These are phyloP conservation scores for Iguana delicatissima DNA, from an alignment of 2,797 vertebrate genomes.

Conservation along the genomic window DNA sequence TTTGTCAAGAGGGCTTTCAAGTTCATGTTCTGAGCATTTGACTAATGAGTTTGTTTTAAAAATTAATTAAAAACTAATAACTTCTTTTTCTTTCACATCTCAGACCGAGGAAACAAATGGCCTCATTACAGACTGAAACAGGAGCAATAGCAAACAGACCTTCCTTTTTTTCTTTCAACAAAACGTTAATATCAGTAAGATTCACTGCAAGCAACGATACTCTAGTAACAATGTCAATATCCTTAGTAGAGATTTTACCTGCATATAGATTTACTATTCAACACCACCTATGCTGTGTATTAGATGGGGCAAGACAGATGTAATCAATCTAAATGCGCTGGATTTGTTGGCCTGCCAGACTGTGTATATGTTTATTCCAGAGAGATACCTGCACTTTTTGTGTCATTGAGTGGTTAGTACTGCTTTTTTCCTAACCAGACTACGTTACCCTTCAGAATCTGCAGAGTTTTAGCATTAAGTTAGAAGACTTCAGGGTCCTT, in stretches of 20 bases:
- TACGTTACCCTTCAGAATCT: background rate
- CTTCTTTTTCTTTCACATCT: constrained; percentile 13
- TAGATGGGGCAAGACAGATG: background rate
- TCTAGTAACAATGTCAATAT: background rate
- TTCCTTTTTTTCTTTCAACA: background rate
- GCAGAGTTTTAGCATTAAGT: background rate
- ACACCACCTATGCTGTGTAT: background rate
- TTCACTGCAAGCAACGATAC: background rate
- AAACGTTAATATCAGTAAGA: constrained; percentile 15
- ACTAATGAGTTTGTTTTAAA: constrained; percentile 45
- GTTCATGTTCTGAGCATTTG: constrained; percentile 33
- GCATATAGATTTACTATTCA: background rate
- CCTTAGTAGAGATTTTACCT: background rate
- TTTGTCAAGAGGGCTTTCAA: constrained; percentile 5
- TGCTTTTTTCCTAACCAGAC: background rate
- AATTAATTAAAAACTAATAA: constrained; percentile 45
- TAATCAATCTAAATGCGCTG: background rate
- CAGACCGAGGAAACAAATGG: constrained; percentile 28
- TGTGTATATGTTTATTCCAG: background rate
- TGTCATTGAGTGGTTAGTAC: background rate
- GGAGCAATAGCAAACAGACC: background rate
- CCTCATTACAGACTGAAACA: background rate
- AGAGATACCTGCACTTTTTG: background rate
- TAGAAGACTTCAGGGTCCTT: background rate
- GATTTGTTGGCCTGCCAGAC: background rate